Base-by-base conservation (phyloP, 1,140 invertebrate genomes). In the Tetraneura akinire region DNA sequence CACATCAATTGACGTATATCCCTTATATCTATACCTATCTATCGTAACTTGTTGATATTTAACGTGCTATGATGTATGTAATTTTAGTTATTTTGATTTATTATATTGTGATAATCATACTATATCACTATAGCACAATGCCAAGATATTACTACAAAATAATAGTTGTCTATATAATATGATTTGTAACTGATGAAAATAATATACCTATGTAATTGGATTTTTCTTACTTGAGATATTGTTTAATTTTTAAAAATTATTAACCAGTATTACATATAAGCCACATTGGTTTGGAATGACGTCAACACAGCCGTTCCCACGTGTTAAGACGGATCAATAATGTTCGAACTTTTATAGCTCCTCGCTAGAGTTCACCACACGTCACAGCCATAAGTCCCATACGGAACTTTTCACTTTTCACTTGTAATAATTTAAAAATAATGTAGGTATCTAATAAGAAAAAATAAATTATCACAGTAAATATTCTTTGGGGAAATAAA, bases 401-500 rank as follows among this genome's bases (percentile, higher is more conserved):
- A 78, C 73, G 73, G 53, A 78, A 78, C 21, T 78, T 78, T 37
- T 60, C n/a, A 78, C 21, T 78, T 78, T 37, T 60, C n/a, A 26
- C 29, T 74, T 42, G 53, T 42, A 74, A 37, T 74, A 51, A 37
- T 74, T 74, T 37, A 13, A 55, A 57, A 57, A 68, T 45, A 68
- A 68, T 68, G 64, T 23, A 68, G 45, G 3, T 47, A 10, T 6
- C 11, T 10, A 0, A 45, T 45, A 45, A 42, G 16, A 0, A 45
- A 32, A 53, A 73, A 73, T 4, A 32, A 32, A 53, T 26, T 3
- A 47, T 32, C 9, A n/a, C 45, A 73, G n/a, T n/a, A n/a, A 29
- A 42, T 45, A 45, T 68, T 37, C 29, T 55, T n/a, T 37, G 32
- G 3, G 8, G 32, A 37, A 37, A 37, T 3, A 32, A 70, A 88